Base-by-base conservation (phyloP, 2,113 vertebrate genomes). In the Orthonyx spaldingii region DNA sequence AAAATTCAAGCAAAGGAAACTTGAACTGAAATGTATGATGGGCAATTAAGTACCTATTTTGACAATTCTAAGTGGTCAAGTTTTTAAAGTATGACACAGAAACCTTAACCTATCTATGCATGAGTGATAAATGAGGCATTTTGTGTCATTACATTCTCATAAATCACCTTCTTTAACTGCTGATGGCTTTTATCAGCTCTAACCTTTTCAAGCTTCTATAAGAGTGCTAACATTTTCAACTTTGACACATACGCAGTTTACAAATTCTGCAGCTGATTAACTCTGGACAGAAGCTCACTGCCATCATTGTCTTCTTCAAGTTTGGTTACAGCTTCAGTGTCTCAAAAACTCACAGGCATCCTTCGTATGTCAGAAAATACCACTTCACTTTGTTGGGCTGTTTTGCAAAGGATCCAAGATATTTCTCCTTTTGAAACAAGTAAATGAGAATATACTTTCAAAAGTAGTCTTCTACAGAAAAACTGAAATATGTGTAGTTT, bases 141-240 rank as follows among this genome's bases (percentile, higher is more conserved):
- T 98, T 98, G 98, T 98, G 98, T 98, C 98, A 99, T 99, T 99
- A 99, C 98, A 98, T 98, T 98, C 98, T 97, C 98, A 99, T 99
- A 99, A 99, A 99, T 99, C 99, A 99, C 98, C 98, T 99, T 98
- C 98, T 98, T 98, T 98, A 98, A 98, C 97, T 97, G 97, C 98
- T 99, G 99, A 99, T 99, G 99, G 99, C 98, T 99, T 99, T 99
- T 99, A 99, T 99, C 99, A 99, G 99, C 98, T 99, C 98, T 99
- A 99, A 99, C 99, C 99, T 99, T 99, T 99, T 99, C 99, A 99
- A 99, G 99, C 98, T 98, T 99, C 99, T 98, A 98, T 99, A 99
- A 99, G 98, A 99, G 98, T 87, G 98, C 98, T 99, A 99, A 99
- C 99, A 99, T 99, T 99, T 99, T 99, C 99, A 99, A 99, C 98